Evolutionary conservation across 2,888 invertebrate genomes (phyloP), one percentile per base, ranked within the genome.

Genomic region (Drosophila neotestacea): DNA sequence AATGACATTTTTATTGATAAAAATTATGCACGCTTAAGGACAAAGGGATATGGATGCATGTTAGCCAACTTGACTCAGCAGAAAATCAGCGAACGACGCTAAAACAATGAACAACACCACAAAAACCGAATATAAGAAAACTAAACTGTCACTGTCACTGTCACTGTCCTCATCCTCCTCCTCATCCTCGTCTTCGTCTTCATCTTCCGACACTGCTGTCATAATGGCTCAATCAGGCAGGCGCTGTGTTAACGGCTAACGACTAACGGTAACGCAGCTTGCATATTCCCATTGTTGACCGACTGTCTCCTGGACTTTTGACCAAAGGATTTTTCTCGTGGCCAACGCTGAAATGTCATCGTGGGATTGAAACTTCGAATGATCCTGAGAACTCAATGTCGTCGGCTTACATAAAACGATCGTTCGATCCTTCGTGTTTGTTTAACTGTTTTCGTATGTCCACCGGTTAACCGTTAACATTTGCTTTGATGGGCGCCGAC

Each of bases 51-150:
- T 69, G 27, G 55, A 59, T 54, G 56, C 61, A 58, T 81, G 85
- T 87, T 87, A 85, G 86, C 68, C 88, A 85, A 84, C 88, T 88
- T 84, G 83, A 84, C 83, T 84, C 83, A 84, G 83, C 83, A 84
- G 16, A 84, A 84, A 83, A 72, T 70, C 47, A 50, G 52, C 66
- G 58, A 64, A 65, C 70, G 67, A 60, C 39, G 13, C 63, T 62
- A 55, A 66, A 66, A 86, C 87, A 86, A 82, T 38, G 63, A 51
- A 28, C 55, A 27, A 36, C n/a, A 48, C 7, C 38, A 41, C 30
- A 41, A 55, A 48, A 34, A 39, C 30, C 9, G 32, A 41, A n/a
- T 13, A 46, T 11, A 52, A 27, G 32, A 63, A 55, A 50, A 39
- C 38, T 41, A 59, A 85, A 73, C 50, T 62, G 47, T 59, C 70